Percentiles rank a stretch among this genome's conserved stretches.
phyloP scores from a whole-genome alignment of 2,113 vertebrate genomes.

The Plecturocebus donacophilus region DNA sequence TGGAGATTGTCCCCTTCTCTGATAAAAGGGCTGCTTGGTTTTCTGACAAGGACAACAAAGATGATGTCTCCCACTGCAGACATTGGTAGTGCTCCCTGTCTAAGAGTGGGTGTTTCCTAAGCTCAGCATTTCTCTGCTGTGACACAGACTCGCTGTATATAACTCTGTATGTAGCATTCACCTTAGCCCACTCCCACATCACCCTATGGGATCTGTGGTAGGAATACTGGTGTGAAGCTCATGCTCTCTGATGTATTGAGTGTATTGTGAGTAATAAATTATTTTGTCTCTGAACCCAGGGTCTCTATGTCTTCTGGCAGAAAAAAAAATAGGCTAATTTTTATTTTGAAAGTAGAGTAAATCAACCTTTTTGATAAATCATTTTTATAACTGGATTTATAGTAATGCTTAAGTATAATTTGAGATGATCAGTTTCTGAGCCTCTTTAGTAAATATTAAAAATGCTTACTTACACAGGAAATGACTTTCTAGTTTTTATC shows the following conservation, averaged over 20 bases:
- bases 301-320: not conserved
- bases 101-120: not conserved
- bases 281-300: not conserved
- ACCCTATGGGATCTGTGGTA: rapidly evolving
- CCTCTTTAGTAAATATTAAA: not conserved
- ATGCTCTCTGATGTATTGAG: not conserved
- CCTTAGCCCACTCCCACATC: not conserved
- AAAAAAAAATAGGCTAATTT: not conserved
- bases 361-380: not conserved
- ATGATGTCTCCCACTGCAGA: not conserved
- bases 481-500: not conserved
- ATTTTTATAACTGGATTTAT: not conserved
- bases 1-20: not conserved
- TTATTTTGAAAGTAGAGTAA: not conserved
- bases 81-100: not conserved
- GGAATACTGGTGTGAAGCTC: not conserved
- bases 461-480: not conserved
- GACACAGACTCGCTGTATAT: not conserved
- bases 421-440: not conserved
- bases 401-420: not conserved
- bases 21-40: not conserved
- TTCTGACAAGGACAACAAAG: not conserved
- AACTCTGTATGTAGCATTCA: not conserved
- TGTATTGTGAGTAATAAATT: not conserved
- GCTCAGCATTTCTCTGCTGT: not conserved